Conservation (phyloP, 2,797 vertebrate genomes). For the Acanthurus lineatus region DNA sequence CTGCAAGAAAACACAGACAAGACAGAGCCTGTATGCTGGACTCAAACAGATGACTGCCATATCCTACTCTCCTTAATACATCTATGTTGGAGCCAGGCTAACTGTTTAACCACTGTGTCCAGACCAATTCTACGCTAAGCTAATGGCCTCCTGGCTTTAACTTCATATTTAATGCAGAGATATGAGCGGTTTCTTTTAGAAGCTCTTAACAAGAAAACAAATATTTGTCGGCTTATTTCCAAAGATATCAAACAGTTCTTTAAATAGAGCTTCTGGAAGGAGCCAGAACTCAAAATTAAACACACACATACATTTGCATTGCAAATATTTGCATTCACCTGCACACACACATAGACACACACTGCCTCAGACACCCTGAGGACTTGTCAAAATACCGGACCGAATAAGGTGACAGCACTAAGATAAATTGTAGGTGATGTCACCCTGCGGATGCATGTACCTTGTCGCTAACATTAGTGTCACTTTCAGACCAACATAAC, state of each 20-base stretch:
- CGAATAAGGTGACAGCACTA: constrained; percentile 55
- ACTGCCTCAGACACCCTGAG: constrained; percentile 41
- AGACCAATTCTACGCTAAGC: not conserved
- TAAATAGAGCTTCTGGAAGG: not conserved
- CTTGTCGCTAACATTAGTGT: constrained; percentile 61
- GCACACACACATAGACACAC: not conserved
- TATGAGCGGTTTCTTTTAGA: not conserved
- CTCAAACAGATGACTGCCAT: too few species aligned
- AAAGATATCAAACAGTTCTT: not conserved
- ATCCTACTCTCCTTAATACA: not conserved
- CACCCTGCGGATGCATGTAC: constrained; percentile 58
- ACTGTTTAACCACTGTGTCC: not conserved
- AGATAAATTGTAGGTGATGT: constrained; percentile 65
- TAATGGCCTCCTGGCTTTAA: not conserved
- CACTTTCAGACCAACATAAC: constrained; percentile 42
- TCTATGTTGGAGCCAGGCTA: not conserved
- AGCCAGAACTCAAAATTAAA: not conserved
- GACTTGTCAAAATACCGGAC: constrained; percentile 50
- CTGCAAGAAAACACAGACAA: too few species aligned
- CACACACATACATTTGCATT: not conserved
- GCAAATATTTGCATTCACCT: not conserved
- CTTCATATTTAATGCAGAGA: not conserved
- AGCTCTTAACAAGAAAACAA: not conserved
- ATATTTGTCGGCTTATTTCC: not conserved
- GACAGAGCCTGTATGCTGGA: too few species aligned